These are phyloP conservation scores for Solea solea DNA, from an alignment of 2,113 vertebrate species.

Conservation along the genomic window DNA sequence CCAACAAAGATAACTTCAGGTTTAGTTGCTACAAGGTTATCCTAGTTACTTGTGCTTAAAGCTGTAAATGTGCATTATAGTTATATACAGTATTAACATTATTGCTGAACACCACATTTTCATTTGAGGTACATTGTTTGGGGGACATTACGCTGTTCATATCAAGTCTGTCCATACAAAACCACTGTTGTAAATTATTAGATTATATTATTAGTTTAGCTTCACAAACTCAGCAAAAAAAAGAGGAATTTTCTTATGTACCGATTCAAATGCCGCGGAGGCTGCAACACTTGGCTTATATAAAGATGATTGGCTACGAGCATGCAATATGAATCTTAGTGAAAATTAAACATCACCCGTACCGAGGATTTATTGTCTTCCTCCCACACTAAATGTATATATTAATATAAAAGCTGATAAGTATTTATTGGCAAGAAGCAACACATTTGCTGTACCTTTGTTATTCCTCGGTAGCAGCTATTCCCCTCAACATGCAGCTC, in stretches of 20 bases:
- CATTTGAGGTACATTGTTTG: background rate
- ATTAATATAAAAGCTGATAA: background rate
- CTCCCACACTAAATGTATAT: background rate
- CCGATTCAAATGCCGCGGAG: background rate
- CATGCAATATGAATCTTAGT: background rate
- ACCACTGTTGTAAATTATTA: background rate
- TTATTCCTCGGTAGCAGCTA: background rate
- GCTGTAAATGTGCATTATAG: no score
- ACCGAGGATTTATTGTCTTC: background rate
- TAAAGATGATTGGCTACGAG: background rate
- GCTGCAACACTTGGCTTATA: background rate
- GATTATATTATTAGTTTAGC: background rate
- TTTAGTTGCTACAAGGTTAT: no score
- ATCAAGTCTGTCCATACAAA: background rate
- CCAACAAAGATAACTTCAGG: no score
- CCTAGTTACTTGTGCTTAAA: no score
- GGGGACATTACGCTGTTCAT: background rate
- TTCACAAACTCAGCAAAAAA: conserved; percentile 1
- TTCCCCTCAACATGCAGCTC: background rate
- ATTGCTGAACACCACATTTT: no score
- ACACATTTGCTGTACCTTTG: conserved; percentile 1
- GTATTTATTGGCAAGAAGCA: background rate
- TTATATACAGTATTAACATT: no score
- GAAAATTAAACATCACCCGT: conserved; percentile 11
- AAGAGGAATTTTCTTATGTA: background rate